Percentiles rank a stretch among this genome's conserved stretches.
Conservation (phyloP, 1,140 invertebrate species). For the Pseudomyrmex cubaensis region DNA sequence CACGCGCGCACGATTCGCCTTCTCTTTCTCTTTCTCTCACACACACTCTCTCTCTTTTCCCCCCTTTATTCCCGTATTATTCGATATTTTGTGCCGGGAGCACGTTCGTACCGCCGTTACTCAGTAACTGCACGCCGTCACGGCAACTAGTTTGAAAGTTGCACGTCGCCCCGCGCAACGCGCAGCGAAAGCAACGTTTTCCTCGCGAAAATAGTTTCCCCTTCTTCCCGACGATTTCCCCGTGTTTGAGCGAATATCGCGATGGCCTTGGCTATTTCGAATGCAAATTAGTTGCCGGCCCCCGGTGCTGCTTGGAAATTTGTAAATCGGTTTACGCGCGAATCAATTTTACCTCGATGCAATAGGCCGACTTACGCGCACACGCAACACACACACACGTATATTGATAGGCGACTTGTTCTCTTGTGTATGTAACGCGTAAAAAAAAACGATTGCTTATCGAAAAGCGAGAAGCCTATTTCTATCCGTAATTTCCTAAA, state of each 20-base stretch:
- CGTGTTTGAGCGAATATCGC: not conserved
- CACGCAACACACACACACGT: no score
- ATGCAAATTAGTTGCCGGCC: constrained; percentile 35
- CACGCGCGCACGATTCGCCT: constrained; percentile 48
- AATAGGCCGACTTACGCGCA: not conserved
- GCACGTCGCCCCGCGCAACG: constrained; percentile 51
- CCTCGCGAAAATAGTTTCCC: constrained; percentile 65
- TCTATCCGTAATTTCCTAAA: no score
- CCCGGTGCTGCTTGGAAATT: not conserved
- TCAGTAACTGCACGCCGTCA: constrained; percentile 72
- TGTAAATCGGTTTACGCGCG: constrained; percentile 10
- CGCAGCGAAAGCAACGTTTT: constrained; percentile 57
- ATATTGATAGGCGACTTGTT: no score
- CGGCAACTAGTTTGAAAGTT: constrained; percentile 71
- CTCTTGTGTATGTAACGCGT: no score
- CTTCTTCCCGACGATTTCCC: constrained; percentile 2
- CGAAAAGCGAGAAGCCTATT: not conserved
- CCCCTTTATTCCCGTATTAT: constrained; percentile 75
- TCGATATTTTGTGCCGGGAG: constrained; percentile 79
- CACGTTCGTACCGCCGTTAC: constrained; percentile 76
- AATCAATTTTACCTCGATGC: not conserved
- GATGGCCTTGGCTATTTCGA: constrained; percentile 39
- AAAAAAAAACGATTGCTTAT: not conserved
- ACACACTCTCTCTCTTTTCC: not conserved
- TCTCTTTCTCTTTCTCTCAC: not conserved